These are phyloP conservation scores for Belonocnema kinseyi DNA, from an alignment of 1,140 invertebrate genomes.

Conservation along the genomic window DNA sequence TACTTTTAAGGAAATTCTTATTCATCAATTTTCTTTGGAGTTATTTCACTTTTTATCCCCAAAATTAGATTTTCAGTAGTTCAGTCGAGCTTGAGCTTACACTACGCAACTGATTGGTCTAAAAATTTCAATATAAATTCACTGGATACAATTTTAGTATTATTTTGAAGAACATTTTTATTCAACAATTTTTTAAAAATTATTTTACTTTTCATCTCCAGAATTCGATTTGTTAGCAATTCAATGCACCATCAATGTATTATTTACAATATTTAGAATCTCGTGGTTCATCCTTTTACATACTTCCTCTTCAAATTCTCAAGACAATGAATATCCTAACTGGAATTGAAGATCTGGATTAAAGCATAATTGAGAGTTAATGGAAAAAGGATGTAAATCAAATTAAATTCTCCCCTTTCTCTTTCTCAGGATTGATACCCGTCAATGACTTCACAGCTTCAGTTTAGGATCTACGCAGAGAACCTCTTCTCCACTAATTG, in stretches of 20 bases:
- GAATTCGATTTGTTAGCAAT: background rate
- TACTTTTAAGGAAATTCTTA: no score
- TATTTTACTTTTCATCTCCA: background rate
- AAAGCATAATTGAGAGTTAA: background rate
- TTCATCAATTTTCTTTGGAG: no score
- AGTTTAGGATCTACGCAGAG: background rate
- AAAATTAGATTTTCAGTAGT: no score
- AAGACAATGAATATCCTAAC: slow-evolving; percentile 1
- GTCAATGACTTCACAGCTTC: slow-evolving; percentile 6
- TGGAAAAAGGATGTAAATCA: slow-evolving; percentile 24
- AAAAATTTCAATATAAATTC: no score
- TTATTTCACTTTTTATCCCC: no score
- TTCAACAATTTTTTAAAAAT: background rate
- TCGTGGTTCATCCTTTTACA: background rate
- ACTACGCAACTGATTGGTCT: no score
- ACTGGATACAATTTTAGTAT: no score
- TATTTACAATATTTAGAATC: no score
- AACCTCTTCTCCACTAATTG: slow-evolving; percentile 11
- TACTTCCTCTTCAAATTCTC: slow-evolving; percentile 5
- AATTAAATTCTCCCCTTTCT: background rate
- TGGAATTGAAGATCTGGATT: slow-evolving; percentile 21
- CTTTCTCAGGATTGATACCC: background rate
- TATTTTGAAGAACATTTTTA: background rate
- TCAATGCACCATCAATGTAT: no score
- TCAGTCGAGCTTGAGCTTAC: no score